Evolutionary conservation across 1,140 invertebrate genomes (phyloP).

Genomic region (Drosophila nasuta): DNA sequence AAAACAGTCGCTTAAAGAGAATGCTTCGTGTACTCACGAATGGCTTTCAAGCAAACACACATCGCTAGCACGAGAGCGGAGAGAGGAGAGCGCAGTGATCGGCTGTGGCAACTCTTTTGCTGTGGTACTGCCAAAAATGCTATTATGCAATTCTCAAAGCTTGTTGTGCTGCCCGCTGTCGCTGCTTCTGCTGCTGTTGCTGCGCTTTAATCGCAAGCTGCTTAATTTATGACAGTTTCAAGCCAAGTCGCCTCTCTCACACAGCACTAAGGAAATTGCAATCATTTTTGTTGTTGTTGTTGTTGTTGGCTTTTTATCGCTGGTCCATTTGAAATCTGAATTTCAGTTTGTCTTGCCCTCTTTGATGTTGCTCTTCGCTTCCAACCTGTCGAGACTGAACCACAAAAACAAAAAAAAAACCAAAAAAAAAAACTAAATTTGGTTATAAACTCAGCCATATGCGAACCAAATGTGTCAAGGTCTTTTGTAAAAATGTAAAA

Average conservation of each 20-base stretch:
- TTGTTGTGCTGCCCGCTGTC: slow-evolving; percentile 49
- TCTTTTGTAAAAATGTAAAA: slow-evolving; percentile 61
- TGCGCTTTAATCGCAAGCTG: slow-evolving; percentile 48
- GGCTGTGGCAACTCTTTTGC: slow-evolving; percentile 30
- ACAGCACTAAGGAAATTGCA: slow-evolving; percentile 56
- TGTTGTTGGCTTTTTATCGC: slow-evolving; percentile 39
- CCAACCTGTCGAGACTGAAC: slow-evolving; percentile 51
- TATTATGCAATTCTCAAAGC: slow-evolving; percentile 9
- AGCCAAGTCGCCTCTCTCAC: slow-evolving; percentile 8
- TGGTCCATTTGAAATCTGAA: slow-evolving; percentile 54
- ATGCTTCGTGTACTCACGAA: slow-evolving; percentile 7
- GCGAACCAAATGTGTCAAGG: slow-evolving; percentile 76
- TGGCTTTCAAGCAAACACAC: slow-evolving; percentile 16
- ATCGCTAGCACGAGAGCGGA: slow-evolving; percentile 20
- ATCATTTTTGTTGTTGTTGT: slow-evolving; percentile 31
- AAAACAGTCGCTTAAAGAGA: not conserved
- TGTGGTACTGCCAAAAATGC: too few relatives aligned
- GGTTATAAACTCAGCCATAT: slow-evolving; percentile 32
- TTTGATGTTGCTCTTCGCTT: slow-evolving; percentile 33
- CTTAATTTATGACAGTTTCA: slow-evolving; percentile 67
- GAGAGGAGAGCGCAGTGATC: slow-evolving; percentile 8
- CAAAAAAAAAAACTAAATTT: slow-evolving; percentile 15
- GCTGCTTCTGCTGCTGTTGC: slow-evolving; percentile 26
- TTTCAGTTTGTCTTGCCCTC: slow-evolving; percentile 32
- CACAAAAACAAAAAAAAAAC: slow-evolving; percentile 28